Base-by-base conservation (phyloP, 1,140 invertebrate genomes). In the Sycophaga agraensis region DNA sequence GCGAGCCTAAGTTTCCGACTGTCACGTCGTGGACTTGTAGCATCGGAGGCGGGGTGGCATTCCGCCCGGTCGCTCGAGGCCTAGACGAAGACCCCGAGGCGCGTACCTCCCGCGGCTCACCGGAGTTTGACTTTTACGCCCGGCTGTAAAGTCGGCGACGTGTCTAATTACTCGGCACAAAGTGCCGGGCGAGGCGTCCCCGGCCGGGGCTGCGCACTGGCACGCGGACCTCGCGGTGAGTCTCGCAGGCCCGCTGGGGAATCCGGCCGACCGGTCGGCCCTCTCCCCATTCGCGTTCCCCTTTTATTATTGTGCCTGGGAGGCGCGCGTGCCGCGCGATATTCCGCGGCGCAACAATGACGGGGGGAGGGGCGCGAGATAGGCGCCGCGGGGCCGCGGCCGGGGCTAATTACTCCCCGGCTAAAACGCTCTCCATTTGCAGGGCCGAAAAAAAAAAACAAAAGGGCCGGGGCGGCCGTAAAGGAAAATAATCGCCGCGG, bases 151-250 rank as follows among this genome's bases (percentile, higher is more conserved):
- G 68, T 69, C 66, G 65, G 66, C 66, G 66, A 71, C 69, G 64
- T 69, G 69, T 70, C 71, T 73, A 72, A 73, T 73, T 72, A 72
- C 62, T 67, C 66, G 53, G 55, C 50, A 67, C 67, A 67, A 66
- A 66, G 53, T 16, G 43, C 28, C n/a, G 21, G n/a, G 19, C 17
- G 35, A 17, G 21, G 37, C 17, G 40, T n/a, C 9, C 51, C 14
- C 45, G 14, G 22, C 21, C 28, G 28, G 5, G 28, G 28, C 4
- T 11, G 28, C 28, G 5, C 28, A 4, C 28, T 4, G 28, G 5
- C 5, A 1, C 19, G n/a, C 28, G 48, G 11, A 34, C 16, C 35
- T 50, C 17, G 53, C 39, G 5, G 16, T 34, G 50, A 48, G 34
- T 50, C 51, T 61, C 49, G 28, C 55, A 39, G 42, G 42, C 46